Evolutionary conservation across 1,140 invertebrate species (phyloP), one percentile per base, ranked within the genome.

Genomic region (Idris sp.): DNA sequence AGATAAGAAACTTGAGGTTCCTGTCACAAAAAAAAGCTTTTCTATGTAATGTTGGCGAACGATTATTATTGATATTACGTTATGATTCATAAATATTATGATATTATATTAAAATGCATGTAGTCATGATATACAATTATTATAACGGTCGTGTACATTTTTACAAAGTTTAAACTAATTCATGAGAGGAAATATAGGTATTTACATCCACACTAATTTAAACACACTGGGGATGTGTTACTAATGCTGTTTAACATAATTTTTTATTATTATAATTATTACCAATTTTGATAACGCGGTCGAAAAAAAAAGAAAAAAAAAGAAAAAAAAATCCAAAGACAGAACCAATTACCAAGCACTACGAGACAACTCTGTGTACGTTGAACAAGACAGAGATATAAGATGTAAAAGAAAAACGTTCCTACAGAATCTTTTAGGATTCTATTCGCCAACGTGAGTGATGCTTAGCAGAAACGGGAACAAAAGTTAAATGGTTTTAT

Each of bases 1-100:
- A 84, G 76, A 59, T 84, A 84, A 83, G 83, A 67, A 86, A 86
- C 82, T 83, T 79, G 83, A 85, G 84, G 84, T 86, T 86, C 84
- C 84, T 86, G 84, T 86, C 83, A 74, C 77, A 85, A 84, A 81
- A n/a, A 82, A 81, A 84, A 81, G 82, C 81, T 85, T 85, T 84
- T 84, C 79, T 84, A 86, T 81, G 72, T 86, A 83, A 83, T 76
- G 84, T 84, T 84, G 79, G 80, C 79, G 74, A 76, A 82, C 72
- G 62, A 71, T 77, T 80, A 83, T 80, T 82, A 84, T 77, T 81
- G 77, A 74, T 80, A 82, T 82, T 84, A 82, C 65, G 79, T 83
- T 81, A 81, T 81, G 65, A 84, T 83, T 84, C 49, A 54, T 59
- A 79, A 80, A 82, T 79, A 82, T 80, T 80, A 81, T 46, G 61